Evolutionary conservation across 1,140 invertebrate species (phyloP).

Genomic region (Drosophila parabipectinata): DNA sequence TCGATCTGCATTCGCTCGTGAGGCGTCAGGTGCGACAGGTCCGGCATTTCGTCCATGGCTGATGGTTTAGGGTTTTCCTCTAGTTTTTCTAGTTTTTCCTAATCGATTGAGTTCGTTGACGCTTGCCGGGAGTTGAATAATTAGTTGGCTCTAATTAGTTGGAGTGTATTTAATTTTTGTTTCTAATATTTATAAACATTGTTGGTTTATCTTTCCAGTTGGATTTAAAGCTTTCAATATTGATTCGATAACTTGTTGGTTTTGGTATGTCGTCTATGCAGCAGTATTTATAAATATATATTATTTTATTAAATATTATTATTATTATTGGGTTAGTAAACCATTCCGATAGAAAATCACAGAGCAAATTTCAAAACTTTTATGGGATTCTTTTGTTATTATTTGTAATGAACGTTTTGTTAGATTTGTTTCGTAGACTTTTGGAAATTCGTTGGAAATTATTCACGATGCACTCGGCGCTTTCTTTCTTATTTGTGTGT

Average conservation of each 20-base stretch:
- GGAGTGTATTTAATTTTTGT: conserved; percentile 16
- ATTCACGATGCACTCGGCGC: conserved; percentile 48
- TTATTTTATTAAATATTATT: conserved; percentile 46
- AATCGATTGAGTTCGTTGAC: conserved; percentile 10
- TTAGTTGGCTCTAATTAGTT: conserved; percentile 42
- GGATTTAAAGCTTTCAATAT: conserved; percentile 45
- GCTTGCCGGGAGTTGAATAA: conserved; percentile 28
- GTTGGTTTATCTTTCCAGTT: conserved; percentile 34
- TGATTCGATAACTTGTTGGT: conserved; percentile 59
- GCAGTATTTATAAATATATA: conserved; percentile 67
- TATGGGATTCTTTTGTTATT: conserved; percentile 42
- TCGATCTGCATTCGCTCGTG: conserved; percentile 99
- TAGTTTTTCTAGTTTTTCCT: not conserved
- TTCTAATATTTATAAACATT: conserved; percentile 46
- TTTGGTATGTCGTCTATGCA: conserved; percentile 39
- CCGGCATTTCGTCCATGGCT: conserved; percentile 93
- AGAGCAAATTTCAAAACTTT: conserved; percentile 78
- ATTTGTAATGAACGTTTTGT: conserved; percentile 39
- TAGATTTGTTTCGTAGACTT: conserved; percentile 56
- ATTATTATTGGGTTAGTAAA: conserved; percentile 72
- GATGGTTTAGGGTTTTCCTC: conserved; percentile 11
- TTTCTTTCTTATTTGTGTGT: conserved; percentile 3
- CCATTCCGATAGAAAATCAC: conserved; percentile 81
- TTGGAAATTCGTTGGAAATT: conserved; percentile 77
- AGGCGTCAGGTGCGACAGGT: conserved; percentile 98